Evolutionary conservation across 64 coral and sea anemone species (phyloP), one percentile per base, ranked within the genome.

Genomic region (Montipora capricornis): DNA sequence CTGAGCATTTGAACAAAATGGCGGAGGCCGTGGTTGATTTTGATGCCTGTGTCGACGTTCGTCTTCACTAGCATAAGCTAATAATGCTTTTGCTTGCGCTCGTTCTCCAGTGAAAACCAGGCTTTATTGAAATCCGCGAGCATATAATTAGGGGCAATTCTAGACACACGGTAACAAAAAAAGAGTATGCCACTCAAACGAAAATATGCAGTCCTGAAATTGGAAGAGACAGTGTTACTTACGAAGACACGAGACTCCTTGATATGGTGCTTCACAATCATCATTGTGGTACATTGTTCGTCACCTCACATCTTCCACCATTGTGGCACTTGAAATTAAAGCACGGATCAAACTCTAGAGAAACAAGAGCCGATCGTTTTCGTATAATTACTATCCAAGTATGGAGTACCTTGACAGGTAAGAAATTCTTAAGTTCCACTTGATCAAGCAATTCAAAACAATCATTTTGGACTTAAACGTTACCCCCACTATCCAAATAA

Each of bases 171-270:
- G 11, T 11, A 57, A 8, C 53, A 57, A 57, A 11, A 57, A 8
- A 6, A 11, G 11, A 1, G 53, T 11, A 57, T 57, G 53, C 53
- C 53, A 57, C 11, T 57, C 53, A 57, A 57, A 57, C 53, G 11
- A 57, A 4, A 57, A 0, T 11, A 37, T 37, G 37, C 37, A 2
- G 37, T 2, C 37, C 1, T 37, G 37, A 37, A 37, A 37, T 64
- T 64, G 0, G 3, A 15, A 14, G 61, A 15, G 8, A 1, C 8
- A 64, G 8, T 11, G 61, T 4, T 8, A 92, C 96, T 86, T 37
- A 92, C 96, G 59, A 76, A 95, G 93, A 75, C 96, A 98, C 19
- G 49, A 92, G 20, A 47, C 13, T 44, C 96, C 96, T 89, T 88
- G 61, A 60, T 22, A 98, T 3, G 96, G 96, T 17, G 84, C 16